Base-by-base conservation (phyloP, 1,140 invertebrate species). In the Pantala flavescens region DNA sequence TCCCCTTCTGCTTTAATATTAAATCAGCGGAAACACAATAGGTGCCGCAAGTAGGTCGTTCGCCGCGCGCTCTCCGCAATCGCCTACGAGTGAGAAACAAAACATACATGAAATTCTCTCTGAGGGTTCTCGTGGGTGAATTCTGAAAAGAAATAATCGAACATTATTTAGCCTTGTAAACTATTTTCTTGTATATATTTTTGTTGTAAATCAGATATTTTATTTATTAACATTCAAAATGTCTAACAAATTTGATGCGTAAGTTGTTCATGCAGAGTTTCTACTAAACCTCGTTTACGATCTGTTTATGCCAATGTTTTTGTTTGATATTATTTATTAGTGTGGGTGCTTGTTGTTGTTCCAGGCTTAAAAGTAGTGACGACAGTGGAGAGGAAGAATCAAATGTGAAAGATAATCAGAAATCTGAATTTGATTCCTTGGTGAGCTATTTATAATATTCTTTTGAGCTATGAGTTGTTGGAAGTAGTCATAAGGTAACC, bases 201-300 rank as follows among this genome's bases (percentile, higher is more conserved):
- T 63, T 1, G 5, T 12, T 63, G 49, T 63, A 19, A 63, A 19
- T 63, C n/a, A 12, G 12, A 16, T 63, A 63, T 63, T 19, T 16
- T 63, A 63, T 63, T 63, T 63, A 63, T 63, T 63, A 63, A 19
- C 14, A 7, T 19, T 63, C 49, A 63, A 63, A 16, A 63, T 63
- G 49, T 63, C 49, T 63, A 63, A 63, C 49, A 63, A 63, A 63
- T 63, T 63, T 63, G 49, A 63, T 63, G 49, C 49, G 49, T 63
- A 63, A 63, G 49, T 63, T 36, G 28, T 36, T 9, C 28, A 9
- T 36, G 2, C 16, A 63, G 49, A 63, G 49, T 63, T 63, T 36
- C 28, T 36, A 9, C 28, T 36, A 36, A 36, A 36, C 28, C 28
- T 36, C 28, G 28, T 36, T 36, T 36, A 36, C 28, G 9, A 5